Base-by-base conservation (phyloP, 2,888 invertebrate genomes). In the Syritta pipiens region DNA sequence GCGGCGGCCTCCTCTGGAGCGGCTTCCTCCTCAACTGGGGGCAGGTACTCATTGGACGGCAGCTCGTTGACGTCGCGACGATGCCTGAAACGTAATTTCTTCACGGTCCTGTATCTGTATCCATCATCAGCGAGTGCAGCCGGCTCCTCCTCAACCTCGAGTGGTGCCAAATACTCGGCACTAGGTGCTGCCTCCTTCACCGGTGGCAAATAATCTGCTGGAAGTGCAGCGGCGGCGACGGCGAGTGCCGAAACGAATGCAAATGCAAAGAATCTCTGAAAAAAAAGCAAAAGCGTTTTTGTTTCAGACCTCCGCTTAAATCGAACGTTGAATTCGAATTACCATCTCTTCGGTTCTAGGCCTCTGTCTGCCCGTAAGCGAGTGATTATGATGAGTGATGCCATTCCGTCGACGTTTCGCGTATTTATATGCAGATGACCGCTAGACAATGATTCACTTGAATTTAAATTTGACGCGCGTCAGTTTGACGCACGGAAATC, bases 201-300 rank as follows among this genome's bases (percentile, higher is more conserved):
- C 65, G 32, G 14, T 68, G 83, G 83, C 62, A 83, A 68, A 26
- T 81, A 81, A 9, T 82, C 82, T 28, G 44, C 74, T 42, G 72
- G 60, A 17, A 81, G 24, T 19, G 81, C 68, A 40, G 68, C 68
- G 20, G 57, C 82, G 62, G 85, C 84, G n/a, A n/a, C n/a, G 55
- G 84, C 84, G 81, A 85, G 83, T 81, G 86, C 82, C 68, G 85
- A 83, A 82, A 85, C 86, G 67, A 87, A 86, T 48, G 84, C 84
- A 79, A 85, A 83, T 71, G 83, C 81, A 53, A 86, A 84, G 81
- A 85, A 83, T 84, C 84, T 86, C 86, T 86, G 82, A 35, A 67
- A 84, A 82, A 55, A n/a, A n/a, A n/a, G n/a, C n/a, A n/a, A n/a
- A n/a, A n/a, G n/a, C n/a, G n/a, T n/a, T n/a, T n/a, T 37, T 19